Conservation (phyloP, 2,113 vertebrate species). For the Syngnathus scovelli region DNA sequence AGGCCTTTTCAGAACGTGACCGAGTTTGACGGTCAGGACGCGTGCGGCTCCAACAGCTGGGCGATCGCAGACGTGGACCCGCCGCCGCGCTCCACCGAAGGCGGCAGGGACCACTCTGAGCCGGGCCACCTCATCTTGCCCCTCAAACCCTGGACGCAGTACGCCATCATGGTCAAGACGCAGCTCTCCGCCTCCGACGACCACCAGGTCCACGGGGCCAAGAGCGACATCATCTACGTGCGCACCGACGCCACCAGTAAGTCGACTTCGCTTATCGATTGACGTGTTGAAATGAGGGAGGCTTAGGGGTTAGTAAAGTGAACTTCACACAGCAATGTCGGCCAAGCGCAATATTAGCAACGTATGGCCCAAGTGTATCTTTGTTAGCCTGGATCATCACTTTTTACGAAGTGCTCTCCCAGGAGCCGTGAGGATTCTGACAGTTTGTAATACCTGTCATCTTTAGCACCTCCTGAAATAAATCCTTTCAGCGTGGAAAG, state of each 20-base stretch:
- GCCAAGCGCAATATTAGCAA: background rate
- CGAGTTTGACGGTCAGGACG: slow-evolving; percentile 94
- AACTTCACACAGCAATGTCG: background rate
- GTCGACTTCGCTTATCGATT: slow-evolving; percentile 29
- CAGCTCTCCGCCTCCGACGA: slow-evolving; percentile 91
- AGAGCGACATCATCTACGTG: slow-evolving; percentile 93
- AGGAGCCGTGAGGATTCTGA: background rate
- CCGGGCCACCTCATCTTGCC: slow-evolving; percentile 83
- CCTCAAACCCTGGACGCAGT: slow-evolving; percentile 96
- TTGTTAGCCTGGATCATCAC: background rate
- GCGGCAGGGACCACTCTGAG: slow-evolving; percentile 70
- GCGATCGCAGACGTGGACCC: slow-evolving; percentile 91
- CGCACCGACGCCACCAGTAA: slow-evolving; percentile 89
- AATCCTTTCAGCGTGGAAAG: background rate
- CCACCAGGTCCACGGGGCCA: slow-evolving; percentile 85
- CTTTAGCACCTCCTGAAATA: background rate
- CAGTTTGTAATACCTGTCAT: background rate
- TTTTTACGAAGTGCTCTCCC: background rate
- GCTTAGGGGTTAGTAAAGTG: background rate
- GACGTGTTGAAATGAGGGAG: background rate
- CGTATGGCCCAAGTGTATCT: background rate
- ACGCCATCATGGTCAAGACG: slow-evolving; percentile 94
- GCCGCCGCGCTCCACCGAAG: slow-evolving; percentile 72
- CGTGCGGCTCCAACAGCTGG: slow-evolving; percentile 97
- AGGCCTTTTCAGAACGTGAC: slow-evolving; percentile 92